A percentile compares a stretch with the other conserved stretches of the same genome.
Evolutionary conservation across 2,888 invertebrate species (phyloP).

Genomic region (Oligia fasciuncula): DNA sequence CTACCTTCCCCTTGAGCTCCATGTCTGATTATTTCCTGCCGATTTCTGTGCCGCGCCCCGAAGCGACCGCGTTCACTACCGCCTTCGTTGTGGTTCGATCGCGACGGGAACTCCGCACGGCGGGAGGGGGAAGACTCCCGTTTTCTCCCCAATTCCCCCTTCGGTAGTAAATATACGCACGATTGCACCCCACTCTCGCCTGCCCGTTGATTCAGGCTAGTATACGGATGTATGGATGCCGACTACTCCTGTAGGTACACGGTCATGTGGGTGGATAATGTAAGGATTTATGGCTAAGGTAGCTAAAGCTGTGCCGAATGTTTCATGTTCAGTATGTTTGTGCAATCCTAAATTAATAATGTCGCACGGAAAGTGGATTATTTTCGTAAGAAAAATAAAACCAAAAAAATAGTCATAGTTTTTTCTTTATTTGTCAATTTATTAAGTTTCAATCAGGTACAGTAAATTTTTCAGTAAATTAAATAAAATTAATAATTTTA

Average conservation of each 20-base stretch:
- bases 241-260: conserved; percentile 36
- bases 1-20: conserved; percentile 94
- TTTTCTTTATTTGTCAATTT: conserved; percentile 88
- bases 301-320: neutral
- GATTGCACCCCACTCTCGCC: conserved; percentile 82
- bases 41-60: conserved; percentile 76
- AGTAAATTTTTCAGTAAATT: conserved; percentile 84
- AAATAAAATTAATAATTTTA: conserved; percentile 78
- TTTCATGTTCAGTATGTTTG: neutral
- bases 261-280: conserved; percentile 38
- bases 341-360: too few relatives aligned
- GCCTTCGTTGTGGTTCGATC: conserved; percentile 84
- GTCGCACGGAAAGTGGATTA: too few relatives aligned
- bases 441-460: conserved; percentile 81
- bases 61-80: conserved; percentile 75
- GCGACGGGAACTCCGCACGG: conserved; percentile 74
- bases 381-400: conserved; percentile 64
- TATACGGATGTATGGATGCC: conserved; percentile 51
- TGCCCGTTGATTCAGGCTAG: conserved; percentile 79
- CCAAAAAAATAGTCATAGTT: conserved; percentile 64
- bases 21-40: conserved; percentile 81
- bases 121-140: conserved; percentile 72
- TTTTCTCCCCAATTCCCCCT: conserved; percentile 79
- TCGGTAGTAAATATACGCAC: conserved; percentile 86
- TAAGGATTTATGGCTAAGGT: conserved; percentile 6